Base-by-base conservation (phyloP, 2,888 invertebrate species). In the Abscondita cerata region DNA sequence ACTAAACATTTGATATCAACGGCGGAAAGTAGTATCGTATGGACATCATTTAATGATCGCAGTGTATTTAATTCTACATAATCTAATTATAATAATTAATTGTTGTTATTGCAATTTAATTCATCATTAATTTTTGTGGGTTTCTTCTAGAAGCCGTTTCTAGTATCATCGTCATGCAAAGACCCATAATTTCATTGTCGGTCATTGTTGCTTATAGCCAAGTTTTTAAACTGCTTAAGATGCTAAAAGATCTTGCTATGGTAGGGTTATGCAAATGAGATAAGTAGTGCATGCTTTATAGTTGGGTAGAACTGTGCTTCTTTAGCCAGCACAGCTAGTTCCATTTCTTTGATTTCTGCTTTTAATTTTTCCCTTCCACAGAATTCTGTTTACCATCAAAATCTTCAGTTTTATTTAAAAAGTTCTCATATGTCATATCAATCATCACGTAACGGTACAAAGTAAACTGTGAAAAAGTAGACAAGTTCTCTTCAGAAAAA, bases 211-310 rank as follows among this genome's bases (percentile, higher is more conserved):
- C 1, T 20, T 48, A 12, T 16, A 56, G 19, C 38, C 56, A 56
- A 46, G 56, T 56, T 36, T 56, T 56, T 38, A 56, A 34, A 20
- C 5, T 46, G 13, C 48, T 20, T 12, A 50, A 36, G 34, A 48
- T 48, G 34, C 56, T 55, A 34, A 47, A 55, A 25, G 47, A 55
- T 31, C 47, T 12, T 50, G 31, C 48, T 13, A 56, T 19, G n/a
- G 48, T 56, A 50, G 18, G 33, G 50, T 11, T 33, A 15, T 16
- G 50, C 50, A 50, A 25, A 12, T 50, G 15, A 50, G 20, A 50
- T 50, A 16, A 50, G 50, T 15, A 31, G 50, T 11, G 50, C 50
- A 50, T n/a, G n/a, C n/a, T n/a, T n/a, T n/a, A n/a, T n/a, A n/a
- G n/a, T n/a, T n/a, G n/a, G 33, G 33, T 31, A 50, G 8, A 50